Conservation (phyloP, 2,888 invertebrate genomes). For the Epinotia bilunana region DNA sequence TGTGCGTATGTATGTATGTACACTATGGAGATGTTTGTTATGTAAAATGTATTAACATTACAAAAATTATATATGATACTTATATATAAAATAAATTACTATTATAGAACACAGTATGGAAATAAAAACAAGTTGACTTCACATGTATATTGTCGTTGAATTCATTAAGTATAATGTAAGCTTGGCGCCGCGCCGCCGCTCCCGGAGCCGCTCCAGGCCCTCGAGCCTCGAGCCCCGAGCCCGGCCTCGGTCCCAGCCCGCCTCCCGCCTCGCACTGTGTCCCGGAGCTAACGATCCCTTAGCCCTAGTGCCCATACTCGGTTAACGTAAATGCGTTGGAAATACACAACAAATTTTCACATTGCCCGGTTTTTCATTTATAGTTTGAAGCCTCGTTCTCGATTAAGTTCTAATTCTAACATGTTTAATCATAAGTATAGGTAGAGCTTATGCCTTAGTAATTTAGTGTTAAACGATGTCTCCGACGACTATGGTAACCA, state of each 20-base stretch:
- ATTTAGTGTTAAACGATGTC: conserved; percentile 32
- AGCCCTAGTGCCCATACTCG: conserved; percentile 64
- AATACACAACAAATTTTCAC: conserved; percentile 79
- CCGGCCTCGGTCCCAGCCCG: conserved; percentile 21
- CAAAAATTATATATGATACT: conserved; percentile 84
- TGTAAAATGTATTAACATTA: conserved; percentile 84
- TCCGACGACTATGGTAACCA: conserved; percentile 22
- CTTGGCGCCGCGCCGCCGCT: conserved; percentile 60
- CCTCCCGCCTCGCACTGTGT: conserved; percentile 53
- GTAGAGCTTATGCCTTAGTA: conserved; percentile 45
- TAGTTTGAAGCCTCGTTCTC: conserved; percentile 50
- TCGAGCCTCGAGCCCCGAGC: conserved; percentile 3
- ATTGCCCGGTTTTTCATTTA: conserved; percentile 78
- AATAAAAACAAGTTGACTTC: conserved; percentile 82
- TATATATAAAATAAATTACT: conserved; percentile 84
- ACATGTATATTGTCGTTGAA: conserved; percentile 72
- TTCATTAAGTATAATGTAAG: conserved; percentile 77
- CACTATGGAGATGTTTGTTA: conserved; percentile 83
- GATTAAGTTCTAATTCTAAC: conserved; percentile 40
- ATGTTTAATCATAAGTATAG: conserved; percentile 43
- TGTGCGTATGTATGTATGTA: conserved; percentile 77
- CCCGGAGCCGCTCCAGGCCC: not conserved
- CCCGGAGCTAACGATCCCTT: conserved; percentile 58
- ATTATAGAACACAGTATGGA: conserved; percentile 84
- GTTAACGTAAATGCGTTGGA: conserved; percentile 72